Evolutionary conservation across 2,113 vertebrate species (phyloP), one percentile per base, ranked within the genome.

Genomic region (Macheiramphus alcinus): DNA sequence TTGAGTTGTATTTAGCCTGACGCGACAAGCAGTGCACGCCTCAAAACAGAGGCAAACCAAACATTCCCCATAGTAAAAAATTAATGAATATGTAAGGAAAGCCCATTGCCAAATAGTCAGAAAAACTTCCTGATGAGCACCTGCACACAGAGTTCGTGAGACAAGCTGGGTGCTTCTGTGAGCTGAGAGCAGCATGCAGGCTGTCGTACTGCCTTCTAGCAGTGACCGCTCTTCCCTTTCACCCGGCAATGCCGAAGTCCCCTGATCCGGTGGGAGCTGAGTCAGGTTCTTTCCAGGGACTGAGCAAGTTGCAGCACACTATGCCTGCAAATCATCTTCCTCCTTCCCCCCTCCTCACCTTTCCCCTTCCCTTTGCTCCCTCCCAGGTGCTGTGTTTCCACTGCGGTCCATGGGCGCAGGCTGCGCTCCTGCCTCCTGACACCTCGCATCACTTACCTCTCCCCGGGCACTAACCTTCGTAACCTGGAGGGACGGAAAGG

Each of bases 241-340:
- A 20, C 76, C 81, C 29, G 86, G 48, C 21, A 18, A 2, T 10
- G 26, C 31, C 2, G 1, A 13, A 50, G 29, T 42, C 11, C 36
- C 17, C 50, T 7, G 43, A 42, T 7, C 2, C 3, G 0, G 5
- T 9, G 4, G 21, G 29, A 72, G 13, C 62, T 7, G 0, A 32
- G 40, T 48, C 63, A 63, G 52, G 48, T 40, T 67, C 25, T 43
- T 81, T 45, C 36, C 43, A 5, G 6, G 43, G 10, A 13, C 14
- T 0, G 6, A 78, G 32, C 13, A 32, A 47, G 16, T 13, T 58
- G 42, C 25, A 67, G 25, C 68, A 83, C 23, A 25, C 63, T 63
- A 18, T 45, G 25, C 43, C 62, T 53, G 36, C 29, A 50, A 63
- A 36, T 16, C 25, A 26, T 45, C 26, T 13, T 9, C n/a, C 16